Percentiles rank a stretch among this genome's conserved stretches.
phyloP scores from a whole-genome alignment of 2,113 vertebrate species.

The Edolisoma coerulescens region DNA sequence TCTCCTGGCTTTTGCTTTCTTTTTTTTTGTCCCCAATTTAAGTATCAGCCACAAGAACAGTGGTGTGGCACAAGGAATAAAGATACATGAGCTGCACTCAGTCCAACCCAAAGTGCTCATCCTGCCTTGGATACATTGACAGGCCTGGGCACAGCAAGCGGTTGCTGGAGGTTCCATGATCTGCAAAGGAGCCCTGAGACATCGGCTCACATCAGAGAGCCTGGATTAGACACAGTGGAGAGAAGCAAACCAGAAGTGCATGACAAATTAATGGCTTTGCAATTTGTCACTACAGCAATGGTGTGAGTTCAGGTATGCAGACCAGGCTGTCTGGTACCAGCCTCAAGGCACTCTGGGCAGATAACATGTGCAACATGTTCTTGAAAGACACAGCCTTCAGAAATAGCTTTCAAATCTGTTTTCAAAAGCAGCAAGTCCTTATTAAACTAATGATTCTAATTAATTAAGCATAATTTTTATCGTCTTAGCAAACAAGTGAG shows the following conservation, averaged over 20 bases:
- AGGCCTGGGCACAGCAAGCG: not conserved
- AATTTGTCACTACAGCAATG: not conserved
- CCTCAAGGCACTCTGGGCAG: not conserved
- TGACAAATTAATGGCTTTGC: not conserved
- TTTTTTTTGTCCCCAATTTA: not conserved
- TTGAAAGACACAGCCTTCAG: not conserved
- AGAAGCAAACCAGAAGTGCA: not conserved
- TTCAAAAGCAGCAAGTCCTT: not conserved
- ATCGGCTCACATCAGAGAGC: not conserved
- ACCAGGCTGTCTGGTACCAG: not conserved
- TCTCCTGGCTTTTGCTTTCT: not conserved
- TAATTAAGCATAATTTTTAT: not conserved
- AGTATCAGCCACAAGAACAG: not conserved
- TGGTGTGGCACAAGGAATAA: not conserved
- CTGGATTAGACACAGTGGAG: not conserved
- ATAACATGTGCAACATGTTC: not conserved
- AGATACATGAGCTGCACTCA: fast-evolving
- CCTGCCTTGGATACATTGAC: not conserved
- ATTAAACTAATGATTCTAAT: not conserved
- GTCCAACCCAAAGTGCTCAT: not conserved
- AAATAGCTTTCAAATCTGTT: not conserved
- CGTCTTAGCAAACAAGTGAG: not conserved
- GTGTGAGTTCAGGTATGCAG: not conserved
- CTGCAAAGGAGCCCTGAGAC: not conserved
- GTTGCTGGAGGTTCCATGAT: not conserved